Conservation (phyloP, 1,140 invertebrate species). For the Leguminivora glycinivorella region DNA sequence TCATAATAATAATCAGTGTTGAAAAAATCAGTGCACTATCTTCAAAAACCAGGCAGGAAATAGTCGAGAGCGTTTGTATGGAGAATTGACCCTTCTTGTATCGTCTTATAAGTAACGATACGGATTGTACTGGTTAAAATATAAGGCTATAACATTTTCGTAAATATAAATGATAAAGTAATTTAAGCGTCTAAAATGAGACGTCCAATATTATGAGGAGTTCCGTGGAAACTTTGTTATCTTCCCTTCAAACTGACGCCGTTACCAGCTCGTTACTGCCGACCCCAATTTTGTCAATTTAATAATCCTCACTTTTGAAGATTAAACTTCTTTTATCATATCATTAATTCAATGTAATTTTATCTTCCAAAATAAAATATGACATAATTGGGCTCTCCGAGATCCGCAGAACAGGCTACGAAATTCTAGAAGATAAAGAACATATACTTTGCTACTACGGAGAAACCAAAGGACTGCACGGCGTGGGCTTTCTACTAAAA, state of each 20-base stretch:
- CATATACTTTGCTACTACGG: constrained; percentile 31
- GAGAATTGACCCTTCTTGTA: too few species aligned
- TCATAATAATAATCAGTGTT: too few species aligned
- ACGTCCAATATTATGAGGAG: constrained; percentile 8
- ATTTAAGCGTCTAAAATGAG: constrained; percentile 16
- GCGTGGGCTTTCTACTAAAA: constrained; percentile 32
- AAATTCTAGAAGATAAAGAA: constrained; percentile 27
- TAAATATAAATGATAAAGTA: constrained; percentile 13
- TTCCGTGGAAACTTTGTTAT: constrained; percentile 16
- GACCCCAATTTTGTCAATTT: constrained; percentile 15
- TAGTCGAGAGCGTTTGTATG: too few species aligned
- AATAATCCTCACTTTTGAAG: constrained; percentile 13
- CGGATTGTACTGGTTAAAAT: constrained; percentile 9
- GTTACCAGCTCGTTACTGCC: constrained; percentile 11
- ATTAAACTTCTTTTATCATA: constrained; percentile 9
- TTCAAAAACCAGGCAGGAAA: too few species aligned
- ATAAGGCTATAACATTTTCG: not conserved
- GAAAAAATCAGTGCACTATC: too few species aligned
- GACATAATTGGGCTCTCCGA: constrained; percentile 34
- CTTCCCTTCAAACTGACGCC: not conserved
- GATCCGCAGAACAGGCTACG: constrained; percentile 29
- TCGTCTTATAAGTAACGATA: constrained; percentile 28
- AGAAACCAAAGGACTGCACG: constrained; percentile 28
- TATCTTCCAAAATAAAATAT: constrained; percentile 33
- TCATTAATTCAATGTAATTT: too few species aligned